Evolutionary conservation across 2,113 vertebrate genomes (phyloP), one percentile per base, ranked within the genome.

Genomic region (Argyrosomus japonicus): DNA sequence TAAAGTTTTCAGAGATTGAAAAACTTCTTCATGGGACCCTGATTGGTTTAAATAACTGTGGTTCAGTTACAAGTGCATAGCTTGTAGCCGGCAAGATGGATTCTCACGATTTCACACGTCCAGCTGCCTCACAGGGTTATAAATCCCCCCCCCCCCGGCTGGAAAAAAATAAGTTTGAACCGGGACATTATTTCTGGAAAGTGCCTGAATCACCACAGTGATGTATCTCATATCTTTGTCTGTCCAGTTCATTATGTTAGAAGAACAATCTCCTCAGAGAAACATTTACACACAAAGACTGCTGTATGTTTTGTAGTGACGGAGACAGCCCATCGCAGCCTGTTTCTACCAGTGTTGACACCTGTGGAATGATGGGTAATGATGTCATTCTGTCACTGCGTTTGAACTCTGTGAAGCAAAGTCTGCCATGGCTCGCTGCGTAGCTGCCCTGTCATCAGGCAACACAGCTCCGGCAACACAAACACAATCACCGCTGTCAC

Each of bases 391-490:
- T 82, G 83, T 81, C 64, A 12, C 21, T 8, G 25, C 5, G 64
- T 86, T 87, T 87, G 84, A 85, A 71, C 70, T 1, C 3, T 1
- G 9, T 4, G 19, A 75, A 29, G 58, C 53, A 54, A 64, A 77
- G 32, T 61, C 75, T 64, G 25, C 70, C 29, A 8, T 17, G 53
- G 74, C 73, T 81, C 11, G 13, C 45, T 3, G 19, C 74, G 78
- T 68, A 32, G 13, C 69, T 9, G 36, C 67, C 75, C 74, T 87
- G 86, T 84, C 84, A 81, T 78, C 84, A 65, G 25, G 69, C 67
- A 56, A 2, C 47, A 65, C 25, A 14, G 57, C 68, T 77, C 69
- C 45, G 50, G 53, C 58, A 53, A 67, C 54, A 8, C 75, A n/a
- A 29, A 81, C 68, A 58, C 87, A 81, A 84, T 43, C 68, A 50